Conservation (phyloP, 2,888 invertebrate genomes). For the Plutella xylostella region DNA sequence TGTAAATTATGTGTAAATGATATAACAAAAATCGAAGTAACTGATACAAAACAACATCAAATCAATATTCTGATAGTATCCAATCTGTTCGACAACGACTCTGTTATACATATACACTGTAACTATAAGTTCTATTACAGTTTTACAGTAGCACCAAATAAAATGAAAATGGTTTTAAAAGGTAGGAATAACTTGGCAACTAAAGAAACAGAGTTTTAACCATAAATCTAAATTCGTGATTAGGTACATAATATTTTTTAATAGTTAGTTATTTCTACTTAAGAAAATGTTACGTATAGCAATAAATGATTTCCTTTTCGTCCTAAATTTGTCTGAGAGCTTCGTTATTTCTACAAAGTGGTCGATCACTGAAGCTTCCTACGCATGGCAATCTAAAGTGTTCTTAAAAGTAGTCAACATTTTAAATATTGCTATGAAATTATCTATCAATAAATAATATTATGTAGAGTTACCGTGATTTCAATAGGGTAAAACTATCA, state of each 20-base stretch:
- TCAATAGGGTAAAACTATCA: slow-evolving; percentile 7
- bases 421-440: slow-evolving; percentile 49
- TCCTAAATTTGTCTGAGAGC: neutral
- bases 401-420: slow-evolving; percentile 67
- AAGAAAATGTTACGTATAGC: neutral
- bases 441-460: slow-evolving; percentile 16
- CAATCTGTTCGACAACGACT: no score
- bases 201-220: neutral
- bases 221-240: neutral
- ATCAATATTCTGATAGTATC: no score
- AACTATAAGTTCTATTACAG: no score
- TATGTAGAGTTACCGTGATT: neutral
- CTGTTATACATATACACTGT: no score
- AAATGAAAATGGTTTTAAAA: no score
- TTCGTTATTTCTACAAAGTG: slow-evolving; percentile 1
- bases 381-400: slow-evolving; percentile 37
- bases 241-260: neutral
- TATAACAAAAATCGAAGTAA: neutral
- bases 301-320: neutral
- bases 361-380: neutral
- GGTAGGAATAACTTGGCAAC: no score
- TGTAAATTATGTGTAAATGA: neutral
- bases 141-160: no score
- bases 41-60: no score
- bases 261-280: neutral